These are phyloP conservation scores for Paralvinella palmiformis DNA, from an alignment of 1,140 invertebrate species.

Conservation along the genomic window DNA sequence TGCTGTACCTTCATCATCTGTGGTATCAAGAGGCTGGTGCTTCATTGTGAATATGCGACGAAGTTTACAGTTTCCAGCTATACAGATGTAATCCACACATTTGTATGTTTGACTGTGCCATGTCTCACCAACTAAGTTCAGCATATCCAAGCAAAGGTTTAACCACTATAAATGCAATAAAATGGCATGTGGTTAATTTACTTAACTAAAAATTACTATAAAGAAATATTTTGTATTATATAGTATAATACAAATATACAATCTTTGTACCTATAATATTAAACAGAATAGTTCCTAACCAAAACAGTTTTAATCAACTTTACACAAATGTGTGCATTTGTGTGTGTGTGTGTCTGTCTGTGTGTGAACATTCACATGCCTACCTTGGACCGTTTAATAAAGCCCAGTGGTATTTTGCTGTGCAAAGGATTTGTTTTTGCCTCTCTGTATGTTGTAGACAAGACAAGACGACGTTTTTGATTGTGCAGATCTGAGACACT, in stretches of 20 bases:
- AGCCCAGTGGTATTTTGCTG: constrained; percentile 37
- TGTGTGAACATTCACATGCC: no score
- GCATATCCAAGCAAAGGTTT: constrained; percentile 44
- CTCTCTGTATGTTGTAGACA: constrained; percentile 42
- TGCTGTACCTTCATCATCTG: constrained; percentile 44
- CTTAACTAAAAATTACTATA: no score
- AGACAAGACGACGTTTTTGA: constrained; percentile 34
- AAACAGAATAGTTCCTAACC: no score
- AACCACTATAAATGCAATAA: constrained; percentile 48
- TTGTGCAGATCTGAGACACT: constrained; percentile 37
- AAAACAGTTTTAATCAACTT: no score
- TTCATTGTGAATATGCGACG: constrained; percentile 46
- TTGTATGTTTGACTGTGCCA: constrained; percentile 44
- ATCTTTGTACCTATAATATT: no score
- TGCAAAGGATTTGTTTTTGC: constrained; percentile 36
- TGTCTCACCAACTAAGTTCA: constrained; percentile 40
- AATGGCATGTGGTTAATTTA: no score
- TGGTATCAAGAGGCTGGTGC: constrained; percentile 39
- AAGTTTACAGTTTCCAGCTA: constrained; percentile 46
- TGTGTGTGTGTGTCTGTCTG: no score
- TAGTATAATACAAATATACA: no score
- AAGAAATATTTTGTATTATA: no score
- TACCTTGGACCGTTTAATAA: constrained; percentile 34
- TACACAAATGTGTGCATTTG: no score
- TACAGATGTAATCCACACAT: constrained; percentile 36